These are phyloP conservation scores for Musca vetustissima DNA, from an alignment of 1,140 invertebrate species.

Conservation along the genomic window DNA sequence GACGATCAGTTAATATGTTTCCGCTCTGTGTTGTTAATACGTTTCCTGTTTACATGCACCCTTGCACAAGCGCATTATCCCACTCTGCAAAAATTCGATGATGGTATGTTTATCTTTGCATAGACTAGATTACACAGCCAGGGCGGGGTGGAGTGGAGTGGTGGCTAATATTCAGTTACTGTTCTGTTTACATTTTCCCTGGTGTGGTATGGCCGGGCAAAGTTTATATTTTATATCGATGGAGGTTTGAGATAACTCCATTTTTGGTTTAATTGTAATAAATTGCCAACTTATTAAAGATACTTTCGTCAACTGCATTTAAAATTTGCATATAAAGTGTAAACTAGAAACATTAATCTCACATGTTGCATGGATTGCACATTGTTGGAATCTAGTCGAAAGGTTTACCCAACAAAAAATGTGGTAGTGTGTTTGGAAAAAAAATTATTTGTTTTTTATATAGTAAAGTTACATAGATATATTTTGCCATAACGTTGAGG, in stretches of 20 bases:
- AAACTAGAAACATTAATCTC: constrained; percentile 43
- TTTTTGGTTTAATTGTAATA: constrained; percentile 23
- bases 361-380: constrained; percentile 37
- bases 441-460: too few species aligned
- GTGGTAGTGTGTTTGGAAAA: too few species aligned
- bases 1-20: constrained; percentile 52
- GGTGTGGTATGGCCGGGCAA: too few species aligned
- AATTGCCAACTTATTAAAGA: constrained; percentile 26
- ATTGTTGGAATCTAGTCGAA: not conserved
- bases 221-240: not conserved
- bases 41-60: constrained; percentile 37
- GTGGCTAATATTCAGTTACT: too few species aligned
- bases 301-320: constrained; percentile 20
- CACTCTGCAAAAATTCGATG: too few species aligned
- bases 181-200: too few species aligned
- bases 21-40: constrained; percentile 43
- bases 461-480: too few species aligned
- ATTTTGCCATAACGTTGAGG: too few species aligned
- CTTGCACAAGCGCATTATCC: constrained; percentile 21
- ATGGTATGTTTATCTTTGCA: too few species aligned
- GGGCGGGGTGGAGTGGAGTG: too few species aligned
- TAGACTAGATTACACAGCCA: too few species aligned
- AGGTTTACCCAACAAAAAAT: not conserved
- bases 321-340: constrained; percentile 22
- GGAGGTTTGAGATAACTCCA: constrained; percentile 22